A percentile compares a stretch with the other conserved stretches of the same genome.
phyloP scores from a whole-genome alignment of 2,113 vertebrate species.

The Toxotes chatareus region DNA sequence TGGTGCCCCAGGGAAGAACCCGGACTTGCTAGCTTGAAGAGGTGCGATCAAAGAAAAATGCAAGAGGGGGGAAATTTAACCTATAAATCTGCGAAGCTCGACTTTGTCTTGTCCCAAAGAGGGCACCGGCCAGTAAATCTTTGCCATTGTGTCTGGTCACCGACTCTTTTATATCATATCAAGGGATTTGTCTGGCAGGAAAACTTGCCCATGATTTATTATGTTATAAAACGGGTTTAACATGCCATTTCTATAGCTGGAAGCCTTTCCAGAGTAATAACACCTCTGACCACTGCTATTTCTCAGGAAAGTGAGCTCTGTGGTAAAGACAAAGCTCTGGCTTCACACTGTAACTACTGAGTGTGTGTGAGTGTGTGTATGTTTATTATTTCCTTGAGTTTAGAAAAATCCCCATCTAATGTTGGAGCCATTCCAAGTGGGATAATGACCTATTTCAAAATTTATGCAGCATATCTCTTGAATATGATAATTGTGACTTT shows the following conservation, averaged over 20 bases:
- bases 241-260: constrained; percentile 62
- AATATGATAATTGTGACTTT: constrained; percentile 64
- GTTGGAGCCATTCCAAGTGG: constrained; percentile 51
- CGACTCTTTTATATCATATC: constrained; percentile 71
- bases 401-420: constrained; percentile 51
- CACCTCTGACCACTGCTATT: constrained; percentile 54
- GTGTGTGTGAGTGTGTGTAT: not conserved
- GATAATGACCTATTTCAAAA: constrained; percentile 54
- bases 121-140: constrained; percentile 72
- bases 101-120: constrained; percentile 69
- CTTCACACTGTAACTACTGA: constrained; percentile 39
- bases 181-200: constrained; percentile 75
- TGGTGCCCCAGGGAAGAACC: constrained; percentile 48
- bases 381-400: constrained; percentile 49
- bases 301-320: constrained; percentile 48
- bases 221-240: constrained; percentile 75
- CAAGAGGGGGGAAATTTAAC: constrained; percentile 54
- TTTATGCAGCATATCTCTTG: constrained; percentile 72
- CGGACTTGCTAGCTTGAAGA: constrained; percentile 61
- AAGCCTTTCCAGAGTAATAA: constrained; percentile 67
- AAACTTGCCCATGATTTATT: constrained; percentile 79
- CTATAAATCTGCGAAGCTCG: constrained; percentile 75
- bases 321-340: constrained; percentile 54
- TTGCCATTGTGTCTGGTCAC: constrained; percentile 65
- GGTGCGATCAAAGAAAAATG: constrained; percentile 69